These are phyloP conservation scores for Hirtodrosophila duncani DNA, from an alignment of 2,888 invertebrate genomes.

Conservation along the genomic window DNA sequence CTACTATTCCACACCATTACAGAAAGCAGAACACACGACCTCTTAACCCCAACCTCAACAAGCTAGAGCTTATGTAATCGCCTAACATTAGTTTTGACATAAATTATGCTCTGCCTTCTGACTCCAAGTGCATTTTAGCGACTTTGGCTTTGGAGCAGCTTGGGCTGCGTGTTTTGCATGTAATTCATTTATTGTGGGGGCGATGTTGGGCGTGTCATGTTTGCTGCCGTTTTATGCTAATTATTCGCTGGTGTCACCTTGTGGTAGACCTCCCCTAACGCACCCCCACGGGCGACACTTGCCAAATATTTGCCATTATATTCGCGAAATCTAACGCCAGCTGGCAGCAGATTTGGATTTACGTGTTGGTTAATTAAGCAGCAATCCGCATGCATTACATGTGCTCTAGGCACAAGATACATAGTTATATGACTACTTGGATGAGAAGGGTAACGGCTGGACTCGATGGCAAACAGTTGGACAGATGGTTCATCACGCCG, in stretches of 20 bases:
- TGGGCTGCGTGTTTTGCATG: conserved; percentile 57
- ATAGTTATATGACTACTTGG: no score
- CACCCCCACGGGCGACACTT: conserved; percentile 22
- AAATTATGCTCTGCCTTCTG: conserved; percentile 13
- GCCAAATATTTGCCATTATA: conserved; percentile 49
- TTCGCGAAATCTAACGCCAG: conserved; percentile 25
- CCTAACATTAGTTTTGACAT: no score
- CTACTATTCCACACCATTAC: no score
- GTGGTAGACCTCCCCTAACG: not conserved
- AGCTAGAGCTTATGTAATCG: conserved; percentile 31
- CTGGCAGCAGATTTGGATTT: conserved; percentile 31
- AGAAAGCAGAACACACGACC: no score
- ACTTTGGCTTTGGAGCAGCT: no score
- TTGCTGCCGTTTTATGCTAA: conserved; percentile 34
- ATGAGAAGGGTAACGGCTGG: no score
- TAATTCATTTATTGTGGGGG: conserved; percentile 45
- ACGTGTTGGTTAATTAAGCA: conserved; percentile 56
- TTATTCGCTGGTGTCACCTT: conserved; percentile 16
- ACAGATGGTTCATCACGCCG: no score
- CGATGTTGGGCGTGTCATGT: no score
- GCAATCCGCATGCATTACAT: conserved; percentile 45
- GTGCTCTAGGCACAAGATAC: no score
- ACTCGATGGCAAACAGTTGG: no score
- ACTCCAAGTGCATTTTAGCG: conserved; percentile 35
- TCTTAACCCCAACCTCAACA: no score